phyloP scores from a whole-genome alignment of 2,888 invertebrate genomes.

The Oithona nana region DNA sequence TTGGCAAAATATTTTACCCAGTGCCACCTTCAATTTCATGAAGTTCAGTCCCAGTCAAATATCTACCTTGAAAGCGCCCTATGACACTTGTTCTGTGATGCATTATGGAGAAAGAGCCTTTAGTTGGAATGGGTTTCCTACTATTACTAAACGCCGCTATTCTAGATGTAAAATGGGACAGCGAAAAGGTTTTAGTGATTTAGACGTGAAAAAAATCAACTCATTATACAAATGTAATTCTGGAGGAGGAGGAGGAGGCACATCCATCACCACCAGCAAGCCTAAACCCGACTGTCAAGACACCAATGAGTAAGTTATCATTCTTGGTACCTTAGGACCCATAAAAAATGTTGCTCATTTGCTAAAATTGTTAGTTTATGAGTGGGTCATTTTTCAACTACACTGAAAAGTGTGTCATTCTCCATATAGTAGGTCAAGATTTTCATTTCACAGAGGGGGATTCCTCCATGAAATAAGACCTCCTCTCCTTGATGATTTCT shows the following conservation, averaged over 20 bases:
- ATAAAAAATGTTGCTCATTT: no score
- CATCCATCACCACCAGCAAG: background rate
- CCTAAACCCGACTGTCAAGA: background rate
- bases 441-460: no score
- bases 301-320: background rate
- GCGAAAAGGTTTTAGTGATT: slow-evolving; percentile 23
- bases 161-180: slow-evolving; percentile 25
- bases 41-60: slow-evolving; percentile 25
- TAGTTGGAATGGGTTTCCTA: no score
- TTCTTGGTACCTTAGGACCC: no score
- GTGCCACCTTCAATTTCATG: slow-evolving; percentile 25
- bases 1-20: slow-evolving; percentile 23
- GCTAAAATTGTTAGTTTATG: no score
- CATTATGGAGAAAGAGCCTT: slow-evolving; percentile 27
- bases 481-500: no score
- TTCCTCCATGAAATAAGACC: no score
- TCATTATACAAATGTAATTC: background rate
- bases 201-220: slow-evolving; percentile 12
- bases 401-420: no score
- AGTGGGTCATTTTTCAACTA: no score
- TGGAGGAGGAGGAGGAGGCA: background rate
- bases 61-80: slow-evolving; percentile 25
- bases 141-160: slow-evolving; percentile 24
- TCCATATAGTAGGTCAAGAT: no score
- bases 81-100: slow-evolving; percentile 27